Evolutionary conservation across 2,888 invertebrate species (phyloP).

Genomic region (Drosophila phalerata): DNA sequence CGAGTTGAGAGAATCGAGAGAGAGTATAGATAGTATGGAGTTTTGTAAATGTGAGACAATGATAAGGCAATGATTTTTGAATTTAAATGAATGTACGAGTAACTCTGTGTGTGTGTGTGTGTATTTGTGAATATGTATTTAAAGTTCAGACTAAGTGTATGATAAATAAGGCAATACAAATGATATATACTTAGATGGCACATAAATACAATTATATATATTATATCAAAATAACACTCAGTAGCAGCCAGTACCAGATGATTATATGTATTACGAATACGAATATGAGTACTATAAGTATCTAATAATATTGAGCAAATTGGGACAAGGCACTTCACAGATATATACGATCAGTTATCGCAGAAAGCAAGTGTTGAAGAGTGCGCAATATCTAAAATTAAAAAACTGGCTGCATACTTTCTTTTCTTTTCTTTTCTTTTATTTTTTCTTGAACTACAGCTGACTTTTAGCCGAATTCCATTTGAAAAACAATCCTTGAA

Average conservation of each 20-base stretch:
- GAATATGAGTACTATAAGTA: slow-evolving; percentile 2
- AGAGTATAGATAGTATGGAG: slow-evolving; percentile 53
- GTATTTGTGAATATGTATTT: slow-evolving; percentile 2
- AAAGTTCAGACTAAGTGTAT: slow-evolving; percentile 10
- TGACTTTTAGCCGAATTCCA: slow-evolving; percentile 23
- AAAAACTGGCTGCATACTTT: slow-evolving; percentile 25
- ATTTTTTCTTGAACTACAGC: background rate
- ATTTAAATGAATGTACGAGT: slow-evolving; percentile 5
- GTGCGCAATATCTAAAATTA: slow-evolving; percentile 6
- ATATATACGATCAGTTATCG: background rate
- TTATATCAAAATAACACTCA: slow-evolving; percentile 7
- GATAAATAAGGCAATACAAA: slow-evolving; percentile 26
- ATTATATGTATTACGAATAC: background rate
- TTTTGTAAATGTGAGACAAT: slow-evolving; percentile 45
- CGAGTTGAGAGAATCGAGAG: slow-evolving; percentile 53
- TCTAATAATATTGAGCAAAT: background rate
- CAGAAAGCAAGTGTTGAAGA: background rate
- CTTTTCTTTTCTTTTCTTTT: background rate
- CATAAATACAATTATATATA: slow-evolving; percentile 19
- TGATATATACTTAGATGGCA: slow-evolving; percentile 16
- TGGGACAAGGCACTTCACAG: slow-evolving; percentile 40
- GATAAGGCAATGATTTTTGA: slow-evolving; percentile 38
- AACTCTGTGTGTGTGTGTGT: background rate
- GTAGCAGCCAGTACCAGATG: slow-evolving; percentile 20
- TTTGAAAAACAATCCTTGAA: background rate